These are phyloP conservation scores for Muscicapa comitata DNA, from an alignment of 2,797 vertebrate genomes.

Conservation along the genomic window DNA sequence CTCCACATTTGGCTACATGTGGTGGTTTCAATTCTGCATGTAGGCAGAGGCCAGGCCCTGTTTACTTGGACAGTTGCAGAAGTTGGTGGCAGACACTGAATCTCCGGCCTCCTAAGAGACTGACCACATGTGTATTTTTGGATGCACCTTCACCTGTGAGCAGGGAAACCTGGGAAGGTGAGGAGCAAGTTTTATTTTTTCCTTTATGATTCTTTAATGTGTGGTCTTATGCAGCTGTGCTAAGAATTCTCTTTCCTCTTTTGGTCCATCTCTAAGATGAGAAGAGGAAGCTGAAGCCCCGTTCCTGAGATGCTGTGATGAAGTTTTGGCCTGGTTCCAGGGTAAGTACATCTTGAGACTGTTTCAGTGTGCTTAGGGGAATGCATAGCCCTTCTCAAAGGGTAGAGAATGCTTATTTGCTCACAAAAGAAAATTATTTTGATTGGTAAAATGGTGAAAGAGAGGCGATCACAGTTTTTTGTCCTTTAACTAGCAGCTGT, in stretches of 20 bases:
- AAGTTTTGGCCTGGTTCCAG: neutral
- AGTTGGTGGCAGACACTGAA: neutral
- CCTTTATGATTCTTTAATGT: neutral
- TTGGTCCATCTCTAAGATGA: neutral
- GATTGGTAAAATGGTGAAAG: neutral
- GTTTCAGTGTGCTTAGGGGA: neutral
- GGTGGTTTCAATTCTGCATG: neutral
- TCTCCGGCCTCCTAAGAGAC: neutral
- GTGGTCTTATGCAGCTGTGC: neutral
- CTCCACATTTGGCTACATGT: neutral
- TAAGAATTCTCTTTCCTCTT: neutral
- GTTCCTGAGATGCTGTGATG: neutral
- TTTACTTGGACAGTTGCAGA: neutral
- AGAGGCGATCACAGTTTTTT: neutral
- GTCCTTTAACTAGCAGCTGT: conserved; percentile 35
- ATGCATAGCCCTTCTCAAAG: neutral
- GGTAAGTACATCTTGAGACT: neutral
- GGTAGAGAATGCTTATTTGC: neutral
- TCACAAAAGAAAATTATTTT: neutral
- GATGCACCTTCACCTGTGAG: neutral
- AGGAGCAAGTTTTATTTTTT: neutral
- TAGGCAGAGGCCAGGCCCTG: neutral
- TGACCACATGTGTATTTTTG: neutral
- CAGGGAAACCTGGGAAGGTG: neutral
- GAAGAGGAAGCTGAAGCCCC: neutral